A percentile compares a stretch with the other conserved stretches of the same genome.
These are phyloP conservation scores for Toxotes jaculatrix DNA, from an alignment of 2,113 vertebrate genomes.

Conservation along the genomic window DNA sequence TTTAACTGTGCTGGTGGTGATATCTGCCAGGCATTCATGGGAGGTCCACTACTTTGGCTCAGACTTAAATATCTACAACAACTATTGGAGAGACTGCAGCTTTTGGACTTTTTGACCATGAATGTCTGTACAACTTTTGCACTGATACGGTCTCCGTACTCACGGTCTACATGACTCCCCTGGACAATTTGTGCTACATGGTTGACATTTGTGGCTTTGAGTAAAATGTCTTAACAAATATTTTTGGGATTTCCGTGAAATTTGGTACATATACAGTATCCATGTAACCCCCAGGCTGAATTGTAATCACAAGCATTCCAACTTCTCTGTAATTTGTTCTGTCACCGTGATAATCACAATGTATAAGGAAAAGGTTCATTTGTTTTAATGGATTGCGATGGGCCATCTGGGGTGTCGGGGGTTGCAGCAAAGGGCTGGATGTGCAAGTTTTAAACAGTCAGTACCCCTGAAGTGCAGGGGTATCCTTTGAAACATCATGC, in stretches of 20 bases:
- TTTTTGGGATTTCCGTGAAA: neutral
- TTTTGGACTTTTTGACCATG: too few relatives aligned
- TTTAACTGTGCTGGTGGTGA: neutral
- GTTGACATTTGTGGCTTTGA: neutral
- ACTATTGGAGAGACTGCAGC: neutral
- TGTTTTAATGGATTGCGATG: neutral
- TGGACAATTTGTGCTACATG: too few relatives aligned
- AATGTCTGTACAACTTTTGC: too few relatives aligned
- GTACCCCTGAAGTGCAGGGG: neutral
- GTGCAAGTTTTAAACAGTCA: neutral
- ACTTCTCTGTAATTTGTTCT: neutral
- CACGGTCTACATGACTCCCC: too few relatives aligned
- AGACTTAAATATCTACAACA: too few relatives aligned
- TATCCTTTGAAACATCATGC: neutral
- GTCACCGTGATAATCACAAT: too few relatives aligned
- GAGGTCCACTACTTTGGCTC: too few relatives aligned
- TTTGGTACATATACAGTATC: neutral
- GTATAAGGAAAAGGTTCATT: neutral
- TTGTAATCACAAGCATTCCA: neutral
- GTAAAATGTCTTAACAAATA: neutral
- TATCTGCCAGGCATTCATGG: neutral
- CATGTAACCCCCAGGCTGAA: neutral
- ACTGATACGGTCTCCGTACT: too few relatives aligned
- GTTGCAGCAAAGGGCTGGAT: neutral
- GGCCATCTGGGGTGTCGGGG: too few relatives aligned